Base-by-base conservation (phyloP, 2,888 invertebrate species). In the Meteorus cinctellus region DNA sequence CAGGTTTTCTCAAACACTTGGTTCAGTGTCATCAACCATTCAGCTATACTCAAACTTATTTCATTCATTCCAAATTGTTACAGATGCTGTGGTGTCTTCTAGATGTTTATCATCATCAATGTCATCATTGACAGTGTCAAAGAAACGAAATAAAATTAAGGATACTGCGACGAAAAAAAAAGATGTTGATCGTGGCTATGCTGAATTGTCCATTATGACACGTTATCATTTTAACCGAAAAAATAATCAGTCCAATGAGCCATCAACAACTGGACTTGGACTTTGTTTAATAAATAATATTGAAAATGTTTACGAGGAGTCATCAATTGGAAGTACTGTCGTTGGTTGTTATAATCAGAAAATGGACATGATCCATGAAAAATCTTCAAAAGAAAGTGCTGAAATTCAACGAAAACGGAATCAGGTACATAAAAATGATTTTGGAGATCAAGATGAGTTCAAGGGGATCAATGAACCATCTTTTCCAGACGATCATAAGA, bases 201-300 rank as follows among this genome's bases (percentile, higher is more conserved):
- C 89, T 8, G 82, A 82, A 62, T 79, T 89, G 4, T 85, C 89
- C 1, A 88, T 89, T 41, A 86, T 89, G 24, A 89, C 89, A 10
- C 82, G 82, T 36, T 83, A 82, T 73, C 81, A 79, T 78, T 82
- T 83, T 10, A 81, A 79, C 62, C 81, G 72, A 24, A 81, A 80
- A 48, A 78, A 81, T 55, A 77, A 72, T 78, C 45, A 79, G 36
- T 60, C 65, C 77, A 48, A 62, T 48, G 60, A 36, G 24, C 75
- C 78, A 12, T 73, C 82, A 34, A 77, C 81, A 10, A 75, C 73
- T 19, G 80, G 79, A 69, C 71, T 80, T n/a, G 80, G 80, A 16
- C 48, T 83, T 31, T 67, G 76, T 68, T 72, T 80, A 12, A 62
- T 78, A 45, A 69, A 74, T 24, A 55, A 55, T 68, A 48, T n/a